Evolutionary conservation across 1,140 invertebrate species (phyloP), one percentile per base, ranked within the genome.

Genomic region (Ectropis grisescens): DNA sequence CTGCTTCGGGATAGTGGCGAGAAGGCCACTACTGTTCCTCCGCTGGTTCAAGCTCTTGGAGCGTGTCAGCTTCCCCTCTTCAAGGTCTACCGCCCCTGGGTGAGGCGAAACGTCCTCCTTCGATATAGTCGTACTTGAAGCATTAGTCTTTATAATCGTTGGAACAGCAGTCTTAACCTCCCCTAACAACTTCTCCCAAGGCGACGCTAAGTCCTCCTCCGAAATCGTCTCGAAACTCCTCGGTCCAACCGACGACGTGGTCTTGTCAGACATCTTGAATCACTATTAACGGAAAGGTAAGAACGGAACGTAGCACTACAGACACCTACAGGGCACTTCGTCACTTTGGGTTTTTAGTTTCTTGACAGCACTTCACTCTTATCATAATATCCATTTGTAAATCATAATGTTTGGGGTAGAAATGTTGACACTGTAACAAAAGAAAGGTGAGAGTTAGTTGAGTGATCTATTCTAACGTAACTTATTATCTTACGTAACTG

Each of bases 311-410:
- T 57, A 72, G 61, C 62, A 62, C 38, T 51, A 75, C 70, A 62
- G 70, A 81, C 69, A 70, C 66, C 65, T 57, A 62, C 49, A 58
- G 49, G 54, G 46, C 64, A 75, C 72, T 74, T 74, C 60, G 72
- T 81, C 76, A 81, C 76, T 81, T 78, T 64, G 76, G 76, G 60
- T 81, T 81, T 74, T 78, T 78, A 81, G 72, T 78, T 81, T 74
- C 72, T 81, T 81, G 76, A 67, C 69, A 81, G 56, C 76, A 81
- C 76, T 81, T 81, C 72, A 81, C 76, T 81, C 76, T 69, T 69
- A 81, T 81, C 72, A 78, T 81, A 81, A 81, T 81, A 81, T 81
- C 76, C 76, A 81, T 81, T 81, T 81, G 76, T 81, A 81, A 81
- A 81, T 81, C 76, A 81, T 81, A 81, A 78, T 81, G 76, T 69